Base-by-base conservation (phyloP, 2,797 vertebrate species). In the Lacerta bilineata region DNA sequence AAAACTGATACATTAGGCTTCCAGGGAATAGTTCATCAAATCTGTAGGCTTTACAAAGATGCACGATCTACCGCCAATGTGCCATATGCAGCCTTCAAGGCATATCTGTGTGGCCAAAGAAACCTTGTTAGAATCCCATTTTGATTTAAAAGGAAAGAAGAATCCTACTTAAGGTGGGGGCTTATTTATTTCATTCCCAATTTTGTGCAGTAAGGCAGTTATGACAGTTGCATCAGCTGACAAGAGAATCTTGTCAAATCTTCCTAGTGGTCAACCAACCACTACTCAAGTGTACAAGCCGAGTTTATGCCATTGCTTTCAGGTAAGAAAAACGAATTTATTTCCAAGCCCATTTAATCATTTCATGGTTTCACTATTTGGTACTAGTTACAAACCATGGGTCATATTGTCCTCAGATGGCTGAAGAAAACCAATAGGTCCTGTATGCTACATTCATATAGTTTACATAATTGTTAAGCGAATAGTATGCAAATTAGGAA, bases 21-120 rank as follows among this genome's bases (percentile, higher is more conserved):
- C 72, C 61, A 83, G 83, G 13, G 43, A 88, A 88, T 39, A 78
- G 13, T 69, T 77, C 17, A 29, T 55, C 41, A 83, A 77, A 88
- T 78, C 80, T 87, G 55, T 36, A 87, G 41, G 59, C 11, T 83
- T 82, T 76, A 66, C 29, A 75, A 82, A 75, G 69, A 43, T 33
- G 11, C 79, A 66, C 18, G 69, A 75, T 36, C 72, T 82, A 66
- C 69, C 3, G 23, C 29, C 55, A 76, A 41, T 55, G n/a, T 77
- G n/a, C 59, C 59, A 83, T 69, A 77, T 83, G 72, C 61, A 68
- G 74, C 61, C 71, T 68, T 68, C 80, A 77, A 39, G 59, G 41
- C 50, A 82, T 43, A 66, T 87, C 39, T 64, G 27, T 50, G 27
- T 66, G n/a, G 71, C 5, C 80, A 87, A 68, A 10, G 15, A 74